Conservation (phyloP, 35 echinoderm and acorn worm genomes). For the Ptychodera flava region DNA sequence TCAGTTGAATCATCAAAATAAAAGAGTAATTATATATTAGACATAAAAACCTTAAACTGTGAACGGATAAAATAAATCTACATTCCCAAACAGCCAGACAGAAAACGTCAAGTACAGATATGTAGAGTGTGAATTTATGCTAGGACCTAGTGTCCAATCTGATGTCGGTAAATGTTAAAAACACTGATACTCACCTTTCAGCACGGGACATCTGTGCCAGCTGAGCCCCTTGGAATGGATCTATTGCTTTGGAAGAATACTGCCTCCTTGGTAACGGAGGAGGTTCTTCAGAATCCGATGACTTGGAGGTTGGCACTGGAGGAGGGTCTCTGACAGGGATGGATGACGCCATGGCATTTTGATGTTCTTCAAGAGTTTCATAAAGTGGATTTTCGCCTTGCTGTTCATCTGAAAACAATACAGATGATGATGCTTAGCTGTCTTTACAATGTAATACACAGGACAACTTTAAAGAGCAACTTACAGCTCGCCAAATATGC, state of each 20-base stretch:
- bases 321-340: background rate
- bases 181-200: background rate
- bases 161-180: too few species aligned
- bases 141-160: too few species aligned
- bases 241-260: background rate
- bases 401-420: background rate
- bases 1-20: too few species aligned
- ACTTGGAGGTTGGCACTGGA: background rate
- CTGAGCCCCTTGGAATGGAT: background rate
- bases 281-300: background rate
- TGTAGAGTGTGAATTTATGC: too few species aligned
- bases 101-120: too few species aligned
- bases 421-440: background rate
- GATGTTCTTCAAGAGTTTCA: background rate
- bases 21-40: too few species aligned
- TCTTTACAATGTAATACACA: background rate
- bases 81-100: too few species aligned
- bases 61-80: too few species aligned
- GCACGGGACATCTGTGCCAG: background rate
- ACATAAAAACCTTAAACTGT: too few species aligned
- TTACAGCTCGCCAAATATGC: background rate
- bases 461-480: too few species aligned
- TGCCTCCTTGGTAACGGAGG: background rate
- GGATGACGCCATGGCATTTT: background rate
- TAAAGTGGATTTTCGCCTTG: background rate